A percentile compares a stretch with the other conserved stretches of the same genome.
These are phyloP conservation scores for Urocolius indicus DNA, from an alignment of 2,113 vertebrate species.

Conservation along the genomic window DNA sequence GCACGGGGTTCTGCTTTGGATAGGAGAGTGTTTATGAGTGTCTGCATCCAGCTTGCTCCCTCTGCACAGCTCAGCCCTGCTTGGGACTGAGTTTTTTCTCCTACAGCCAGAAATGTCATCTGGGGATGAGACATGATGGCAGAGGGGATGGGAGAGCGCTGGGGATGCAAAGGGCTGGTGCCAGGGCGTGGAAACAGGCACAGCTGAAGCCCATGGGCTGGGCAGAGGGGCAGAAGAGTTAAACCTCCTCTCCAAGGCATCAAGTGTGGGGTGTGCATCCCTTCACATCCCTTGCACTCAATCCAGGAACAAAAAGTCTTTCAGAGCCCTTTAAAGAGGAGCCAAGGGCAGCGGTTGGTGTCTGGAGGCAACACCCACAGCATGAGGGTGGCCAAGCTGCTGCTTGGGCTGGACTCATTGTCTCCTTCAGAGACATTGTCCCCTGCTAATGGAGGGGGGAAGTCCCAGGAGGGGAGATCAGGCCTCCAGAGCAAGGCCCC, in stretches of 20 bases:
- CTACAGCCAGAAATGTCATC: not conserved
- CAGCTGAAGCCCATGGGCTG: not conserved
- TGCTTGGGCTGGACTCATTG: not conserved
- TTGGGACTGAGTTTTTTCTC: not conserved
- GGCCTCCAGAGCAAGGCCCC: not conserved
- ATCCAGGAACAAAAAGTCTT: not conserved
- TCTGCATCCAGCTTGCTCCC: not conserved
- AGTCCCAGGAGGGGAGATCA: not conserved
- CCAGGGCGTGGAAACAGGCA: not conserved
- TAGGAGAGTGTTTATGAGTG: not conserved
- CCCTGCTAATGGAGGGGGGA: not conserved
- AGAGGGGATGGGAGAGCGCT: not conserved
- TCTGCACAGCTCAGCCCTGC: not conserved
- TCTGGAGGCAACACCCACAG: not conserved
- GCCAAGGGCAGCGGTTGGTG: not conserved
- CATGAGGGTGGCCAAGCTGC: not conserved
- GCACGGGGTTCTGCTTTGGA: not conserved
- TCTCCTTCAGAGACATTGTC: not conserved
- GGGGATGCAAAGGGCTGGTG: not conserved
- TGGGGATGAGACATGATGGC: not conserved
- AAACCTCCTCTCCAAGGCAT: not conserved
- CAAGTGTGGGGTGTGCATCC: accelerated
- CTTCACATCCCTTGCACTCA: not conserved
- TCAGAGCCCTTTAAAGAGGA: not conserved
- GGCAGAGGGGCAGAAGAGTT: not conserved